Percentiles rank a stretch among this genome's conserved stretches.
Evolutionary conservation across 2,113 vertebrate genomes (phyloP).

Genomic region (Columbina picui): DNA sequence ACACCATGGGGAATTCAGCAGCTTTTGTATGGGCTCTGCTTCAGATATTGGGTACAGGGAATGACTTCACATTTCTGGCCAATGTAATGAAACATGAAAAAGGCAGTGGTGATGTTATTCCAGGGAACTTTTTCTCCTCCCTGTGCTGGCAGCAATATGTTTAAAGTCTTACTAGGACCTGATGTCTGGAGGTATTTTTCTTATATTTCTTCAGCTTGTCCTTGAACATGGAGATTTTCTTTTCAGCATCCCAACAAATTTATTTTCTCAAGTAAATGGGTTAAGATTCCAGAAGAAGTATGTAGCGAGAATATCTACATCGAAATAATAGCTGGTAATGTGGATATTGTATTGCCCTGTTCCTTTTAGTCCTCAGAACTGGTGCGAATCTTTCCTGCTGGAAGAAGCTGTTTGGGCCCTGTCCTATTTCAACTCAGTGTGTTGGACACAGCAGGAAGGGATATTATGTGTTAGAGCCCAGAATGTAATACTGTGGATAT

Average conservation of each 20-base stretch:
- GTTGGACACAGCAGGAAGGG: neutral
- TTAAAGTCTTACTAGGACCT: neutral
- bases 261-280: neutral
- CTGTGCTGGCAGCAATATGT: neutral
- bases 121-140: neutral
- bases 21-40: neutral
- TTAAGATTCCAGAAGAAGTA: neutral
- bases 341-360: neutral
- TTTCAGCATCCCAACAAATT: neutral
- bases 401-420: neutral
- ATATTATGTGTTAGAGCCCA: neutral
- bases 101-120: neutral
- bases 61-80: neutral
- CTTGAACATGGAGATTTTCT: neutral
- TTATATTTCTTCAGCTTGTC: neutral
- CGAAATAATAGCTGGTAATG: neutral
- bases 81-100: neutral
- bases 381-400: neutral
- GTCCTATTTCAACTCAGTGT: neutral
- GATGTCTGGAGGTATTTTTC: neutral
- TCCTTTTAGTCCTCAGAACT: neutral
- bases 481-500: accelerated
- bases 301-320: neutral
- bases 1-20: accelerated
- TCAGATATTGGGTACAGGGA: neutral